A percentile compares a stretch with the other conserved stretches of the same genome.
Evolutionary conservation across 30 jellyfish, hydroid and myxozoan genomes (phyloP).

Genomic region (Aurelia sp.): DNA sequence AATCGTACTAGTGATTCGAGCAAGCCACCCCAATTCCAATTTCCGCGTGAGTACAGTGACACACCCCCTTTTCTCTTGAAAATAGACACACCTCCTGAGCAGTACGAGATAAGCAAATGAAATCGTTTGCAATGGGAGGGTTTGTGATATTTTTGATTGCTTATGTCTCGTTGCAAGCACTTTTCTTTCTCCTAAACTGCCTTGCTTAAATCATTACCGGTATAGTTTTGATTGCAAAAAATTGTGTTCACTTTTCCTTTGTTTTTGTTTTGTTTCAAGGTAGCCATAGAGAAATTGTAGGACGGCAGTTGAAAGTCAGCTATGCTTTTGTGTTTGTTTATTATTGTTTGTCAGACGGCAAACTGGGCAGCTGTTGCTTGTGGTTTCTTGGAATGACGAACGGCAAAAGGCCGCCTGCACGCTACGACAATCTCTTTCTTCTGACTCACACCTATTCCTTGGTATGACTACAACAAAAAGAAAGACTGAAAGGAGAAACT

Average conservation of each 20-base stretch:
- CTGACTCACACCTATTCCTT: slow-evolving; percentile 28
- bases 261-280: slow-evolving; percentile 37
- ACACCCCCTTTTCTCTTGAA: no score
- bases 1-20: no score
- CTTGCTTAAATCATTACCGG: not conserved
- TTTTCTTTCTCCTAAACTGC: no score
- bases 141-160: no score
- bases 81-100: no score
- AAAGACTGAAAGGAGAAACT: slow-evolving; percentile 10
- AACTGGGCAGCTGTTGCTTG: not conserved
- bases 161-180: no score
- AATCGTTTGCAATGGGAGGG: no score
- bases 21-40: no score
- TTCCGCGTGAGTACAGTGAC: no score
- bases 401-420: slow-evolving; percentile 15
- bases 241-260: not conserved
- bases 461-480: slow-evolving; percentile 13
- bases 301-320: not conserved
- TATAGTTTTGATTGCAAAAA: not conserved
- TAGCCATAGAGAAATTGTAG: slow-evolving; percentile 31
- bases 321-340: not conserved
- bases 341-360: not conserved
- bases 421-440: not conserved
- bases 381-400: not conserved
- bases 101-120: no score